Conservation (phyloP, 53 echinoderm and acorn worm species). For the Patiria pectinifera region DNA sequence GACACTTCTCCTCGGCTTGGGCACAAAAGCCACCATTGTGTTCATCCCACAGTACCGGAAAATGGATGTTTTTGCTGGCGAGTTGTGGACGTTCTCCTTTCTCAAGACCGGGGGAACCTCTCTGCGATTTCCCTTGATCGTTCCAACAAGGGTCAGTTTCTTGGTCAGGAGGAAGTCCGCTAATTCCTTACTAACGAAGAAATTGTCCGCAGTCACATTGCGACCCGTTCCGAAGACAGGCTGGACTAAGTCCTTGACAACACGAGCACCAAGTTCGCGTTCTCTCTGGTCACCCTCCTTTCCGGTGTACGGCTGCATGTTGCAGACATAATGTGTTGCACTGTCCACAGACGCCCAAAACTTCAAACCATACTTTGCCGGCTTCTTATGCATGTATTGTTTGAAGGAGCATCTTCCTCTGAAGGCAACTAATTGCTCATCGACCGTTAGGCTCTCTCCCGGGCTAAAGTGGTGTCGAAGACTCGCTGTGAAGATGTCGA, state of each 20-base stretch:
- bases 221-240: not conserved
- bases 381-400: slow-evolving; percentile 28
- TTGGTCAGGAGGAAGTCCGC: not conserved
- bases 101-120: slow-evolving; percentile 11
- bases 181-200: not conserved
- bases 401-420: slow-evolving; percentile 12
- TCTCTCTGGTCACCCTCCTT: not conserved
- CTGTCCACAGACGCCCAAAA: slow-evolving; percentile 28
- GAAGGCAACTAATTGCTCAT: slow-evolving; percentile 22
- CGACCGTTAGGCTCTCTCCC: not conserved
- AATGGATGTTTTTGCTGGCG: not conserved
- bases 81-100: not conserved
- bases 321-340: not conserved
- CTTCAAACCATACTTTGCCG: slow-evolving; percentile 27
- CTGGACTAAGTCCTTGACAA: not conserved
- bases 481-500: not conserved
- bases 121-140: not conserved
- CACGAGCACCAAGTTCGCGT: not conserved
- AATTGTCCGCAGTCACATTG: not conserved
- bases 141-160: slow-evolving; percentile 22
- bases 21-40: slow-evolving; percentile 33
- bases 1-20: slow-evolving; percentile 22
- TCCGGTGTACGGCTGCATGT: slow-evolving; percentile 24
- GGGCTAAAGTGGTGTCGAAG: not conserved
- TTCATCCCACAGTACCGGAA: slow-evolving; percentile 16